Evolutionary conservation across 1,140 invertebrate species (phyloP).

Genomic region (Chrysoperla carnea): DNA sequence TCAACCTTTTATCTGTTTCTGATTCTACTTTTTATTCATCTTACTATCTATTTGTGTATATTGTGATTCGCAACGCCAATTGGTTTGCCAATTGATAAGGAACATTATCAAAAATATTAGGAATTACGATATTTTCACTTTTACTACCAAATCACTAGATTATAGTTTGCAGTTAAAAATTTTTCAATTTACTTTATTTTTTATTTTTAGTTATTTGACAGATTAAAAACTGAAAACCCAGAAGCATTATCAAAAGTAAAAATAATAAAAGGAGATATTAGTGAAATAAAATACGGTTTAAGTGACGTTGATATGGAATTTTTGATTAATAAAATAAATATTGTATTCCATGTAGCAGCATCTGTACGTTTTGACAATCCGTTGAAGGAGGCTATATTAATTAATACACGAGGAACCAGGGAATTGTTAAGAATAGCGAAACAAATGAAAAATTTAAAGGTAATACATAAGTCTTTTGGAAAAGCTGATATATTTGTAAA

Average conservation of each 20-base stretch:
- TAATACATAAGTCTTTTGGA: conserved; percentile 15
- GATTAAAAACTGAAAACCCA: conserved; percentile 53
- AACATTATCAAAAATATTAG: too few relatives aligned
- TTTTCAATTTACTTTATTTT: too few relatives aligned
- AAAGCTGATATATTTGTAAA: too few relatives aligned
- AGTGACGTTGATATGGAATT: conserved; percentile 23
- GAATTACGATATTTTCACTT: too few relatives aligned
- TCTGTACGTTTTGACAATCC: conserved; percentile 22
- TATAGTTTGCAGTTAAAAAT: too few relatives aligned
- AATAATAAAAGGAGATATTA: conserved; percentile 81
- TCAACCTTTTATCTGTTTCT: too few relatives aligned
- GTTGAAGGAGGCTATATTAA: conserved; percentile 5
- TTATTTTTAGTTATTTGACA: conserved; percentile 57
- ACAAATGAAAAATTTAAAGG: conserved; percentile 16
- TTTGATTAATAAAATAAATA: conserved; percentile 26
- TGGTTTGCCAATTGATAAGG: too few relatives aligned
- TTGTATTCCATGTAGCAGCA: conserved; percentile 47
- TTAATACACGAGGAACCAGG: conserved; percentile 9
- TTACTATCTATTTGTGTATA: too few relatives aligned
- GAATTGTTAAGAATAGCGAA: conserved; percentile 11
- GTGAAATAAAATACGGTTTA: conserved; percentile 57
- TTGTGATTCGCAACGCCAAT: too few relatives aligned
- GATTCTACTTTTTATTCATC: too few relatives aligned
- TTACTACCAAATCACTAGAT: too few relatives aligned
- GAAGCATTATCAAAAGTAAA: conserved; percentile 59